A percentile compares a stretch with the other conserved stretches of the same genome.
Conservation (phyloP, 1,140 invertebrate species). For the Diorhabda elongata region DNA sequence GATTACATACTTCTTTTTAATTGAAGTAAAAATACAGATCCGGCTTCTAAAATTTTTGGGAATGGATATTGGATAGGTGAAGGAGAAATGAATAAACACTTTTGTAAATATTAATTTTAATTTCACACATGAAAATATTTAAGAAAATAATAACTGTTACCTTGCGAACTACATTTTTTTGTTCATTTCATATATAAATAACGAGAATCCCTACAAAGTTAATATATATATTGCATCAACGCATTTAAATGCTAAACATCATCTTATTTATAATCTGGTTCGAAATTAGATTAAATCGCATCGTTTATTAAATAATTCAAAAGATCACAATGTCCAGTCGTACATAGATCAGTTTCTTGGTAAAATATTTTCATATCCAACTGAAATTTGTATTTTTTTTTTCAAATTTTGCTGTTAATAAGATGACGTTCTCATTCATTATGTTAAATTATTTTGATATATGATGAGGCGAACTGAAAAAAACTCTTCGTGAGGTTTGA, state of each 20-base stretch:
- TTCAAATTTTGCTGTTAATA: neutral
- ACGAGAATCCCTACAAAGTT: too few species aligned
- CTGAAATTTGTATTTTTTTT: neutral
- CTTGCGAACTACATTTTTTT: conserved; percentile 15
- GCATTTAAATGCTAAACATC: conserved; percentile 26
- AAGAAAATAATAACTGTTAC: conserved; percentile 26
- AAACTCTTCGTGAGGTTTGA: neutral
- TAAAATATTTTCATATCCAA: neutral
- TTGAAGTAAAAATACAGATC: too few species aligned
- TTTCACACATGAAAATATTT: conserved; percentile 40
- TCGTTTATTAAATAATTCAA: conserved; percentile 11
- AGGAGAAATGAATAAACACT: neutral
- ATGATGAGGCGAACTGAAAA: too few species aligned
- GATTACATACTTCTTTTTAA: too few species aligned
- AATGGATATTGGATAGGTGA: neutral
- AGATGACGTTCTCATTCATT: neutral
- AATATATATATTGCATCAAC: conserved; percentile 25
- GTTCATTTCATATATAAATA: too few species aligned
- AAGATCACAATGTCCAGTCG: conserved; percentile 28
- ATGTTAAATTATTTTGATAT: too few species aligned
- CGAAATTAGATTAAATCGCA: neutral
- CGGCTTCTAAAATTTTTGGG: too few species aligned
- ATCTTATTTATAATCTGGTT: neutral
- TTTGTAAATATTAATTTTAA: conserved; percentile 24
- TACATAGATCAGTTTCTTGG: conserved; percentile 4